phyloP scores from a whole-genome alignment of 2,797 vertebrate genomes.

The Podargus strigoides region DNA sequence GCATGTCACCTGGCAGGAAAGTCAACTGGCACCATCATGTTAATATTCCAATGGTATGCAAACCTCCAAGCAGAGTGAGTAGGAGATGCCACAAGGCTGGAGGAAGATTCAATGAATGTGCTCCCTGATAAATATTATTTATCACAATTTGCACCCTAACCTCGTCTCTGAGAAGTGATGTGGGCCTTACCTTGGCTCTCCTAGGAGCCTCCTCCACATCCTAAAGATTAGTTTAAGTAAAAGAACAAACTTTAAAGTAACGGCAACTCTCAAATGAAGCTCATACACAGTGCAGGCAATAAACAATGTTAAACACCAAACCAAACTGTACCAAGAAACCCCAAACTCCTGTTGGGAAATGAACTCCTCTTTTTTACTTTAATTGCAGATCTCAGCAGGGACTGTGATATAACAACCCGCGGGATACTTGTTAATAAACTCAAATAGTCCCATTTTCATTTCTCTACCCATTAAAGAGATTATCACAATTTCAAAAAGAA shows the following conservation, averaged over 20 bases:
- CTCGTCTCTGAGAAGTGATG: neutral
- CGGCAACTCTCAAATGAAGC: neutral
- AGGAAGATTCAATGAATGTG: neutral
- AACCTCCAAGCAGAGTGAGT: neutral
- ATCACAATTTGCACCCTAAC: neutral
- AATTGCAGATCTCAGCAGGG: constrained; percentile 40
- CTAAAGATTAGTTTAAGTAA: constrained; percentile 8
- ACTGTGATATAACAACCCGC: neutral
- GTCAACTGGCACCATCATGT: neutral
- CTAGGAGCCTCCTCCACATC: neutral
- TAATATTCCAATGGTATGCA: neutral
- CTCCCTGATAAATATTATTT: neutral
- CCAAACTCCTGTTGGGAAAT: constrained; percentile 18
- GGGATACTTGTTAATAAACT: constrained; percentile 58
- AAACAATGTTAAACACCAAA: constrained; percentile 34
- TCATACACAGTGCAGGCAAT: neutral
- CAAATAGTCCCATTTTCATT: neutral
- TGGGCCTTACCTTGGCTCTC: neutral
- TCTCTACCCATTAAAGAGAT: constrained; percentile 46
- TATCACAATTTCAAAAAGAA: neutral
- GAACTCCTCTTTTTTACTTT: neutral
- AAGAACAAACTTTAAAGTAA: neutral
- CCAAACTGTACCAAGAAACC: neutral
- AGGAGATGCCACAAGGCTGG: neutral
- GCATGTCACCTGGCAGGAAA: neutral